These are phyloP conservation scores for Calliphora vicina DNA, from an alignment of 1,140 invertebrate species.

Conservation along the genomic window DNA sequence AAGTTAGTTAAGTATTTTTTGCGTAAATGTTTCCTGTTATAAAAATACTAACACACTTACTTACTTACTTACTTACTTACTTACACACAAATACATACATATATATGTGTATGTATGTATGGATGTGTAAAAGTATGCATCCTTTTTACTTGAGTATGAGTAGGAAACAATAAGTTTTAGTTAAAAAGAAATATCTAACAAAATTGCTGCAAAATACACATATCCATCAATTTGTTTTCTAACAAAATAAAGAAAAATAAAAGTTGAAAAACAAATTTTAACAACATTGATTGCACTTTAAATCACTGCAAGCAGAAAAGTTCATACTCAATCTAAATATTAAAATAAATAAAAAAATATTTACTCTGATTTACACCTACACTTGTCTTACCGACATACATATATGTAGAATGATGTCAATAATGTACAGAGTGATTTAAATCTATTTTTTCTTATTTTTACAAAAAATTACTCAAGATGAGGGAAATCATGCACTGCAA, in stretches of 20 bases:
- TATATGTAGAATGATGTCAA: too few species aligned
- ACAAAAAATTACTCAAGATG: conserved; percentile 76
- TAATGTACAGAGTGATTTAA: too few species aligned
- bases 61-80: too few species aligned
- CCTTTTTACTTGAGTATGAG: too few species aligned
- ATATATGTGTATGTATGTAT: too few species aligned
- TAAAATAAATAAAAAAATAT: not conserved
- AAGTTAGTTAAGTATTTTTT: not conserved
- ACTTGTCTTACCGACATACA: too few species aligned
- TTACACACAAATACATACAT: too few species aligned
- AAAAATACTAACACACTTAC: not conserved
- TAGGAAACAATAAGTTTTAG: too few species aligned
- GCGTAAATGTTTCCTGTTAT: not conserved
- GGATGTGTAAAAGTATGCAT: too few species aligned
- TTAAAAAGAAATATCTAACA: not conserved
- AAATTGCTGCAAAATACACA: conserved; percentile 2
- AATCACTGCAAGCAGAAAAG: not conserved
- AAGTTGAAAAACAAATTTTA: not conserved
- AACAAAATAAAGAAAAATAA: not conserved
- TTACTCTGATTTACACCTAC: too few species aligned
- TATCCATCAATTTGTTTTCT: not conserved
- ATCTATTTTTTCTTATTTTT: too few species aligned
- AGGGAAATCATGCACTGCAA: conserved; percentile 95
- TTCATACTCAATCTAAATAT: not conserved
- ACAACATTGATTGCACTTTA: not conserved